Percentiles rank a stretch among this genome's conserved stretches.
Conservation (phyloP, 2,888 invertebrate genomes). For the Drosophila mimetica region DNA sequence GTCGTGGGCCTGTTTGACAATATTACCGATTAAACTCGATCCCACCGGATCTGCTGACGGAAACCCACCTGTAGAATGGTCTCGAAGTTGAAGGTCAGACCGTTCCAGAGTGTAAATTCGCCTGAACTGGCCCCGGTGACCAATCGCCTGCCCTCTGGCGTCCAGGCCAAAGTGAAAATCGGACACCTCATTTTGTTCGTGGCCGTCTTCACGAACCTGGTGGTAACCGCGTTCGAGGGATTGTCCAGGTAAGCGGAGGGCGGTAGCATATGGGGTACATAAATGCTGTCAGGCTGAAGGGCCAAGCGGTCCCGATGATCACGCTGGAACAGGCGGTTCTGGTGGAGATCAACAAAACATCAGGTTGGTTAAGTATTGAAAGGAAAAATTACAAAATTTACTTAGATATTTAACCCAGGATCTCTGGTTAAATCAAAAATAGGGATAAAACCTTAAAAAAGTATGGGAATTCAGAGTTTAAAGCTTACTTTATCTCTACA, state of each 20-base stretch:
- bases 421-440: no score
- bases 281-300: constrained; percentile 97
- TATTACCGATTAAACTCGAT: not conserved
- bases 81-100: constrained; percentile 99
- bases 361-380: not conserved
- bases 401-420: no score
- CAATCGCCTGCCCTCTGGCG: constrained; percentile 98
- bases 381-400: no score
- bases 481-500: no score
- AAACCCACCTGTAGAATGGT: constrained; percentile 96
- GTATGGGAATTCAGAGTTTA: no score
- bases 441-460: no score
- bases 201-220: constrained; percentile 98
- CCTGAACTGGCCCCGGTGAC: constrained; percentile 99
- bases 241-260: constrained; percentile 97
- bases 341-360: constrained; percentile 18
- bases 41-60: not conserved
- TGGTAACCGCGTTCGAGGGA: constrained; percentile 97
- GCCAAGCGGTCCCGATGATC: constrained; percentile 95
- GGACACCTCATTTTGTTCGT: constrained; percentile 99
- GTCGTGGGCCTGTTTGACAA: constrained; percentile 95
- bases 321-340: constrained; percentile 97
- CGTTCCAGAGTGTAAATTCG: constrained; percentile 99
- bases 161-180: constrained; percentile 99
- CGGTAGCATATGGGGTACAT: constrained; percentile 96